Conservation (phyloP, 2,797 vertebrate species). For the Galaxias olidus region DNA sequence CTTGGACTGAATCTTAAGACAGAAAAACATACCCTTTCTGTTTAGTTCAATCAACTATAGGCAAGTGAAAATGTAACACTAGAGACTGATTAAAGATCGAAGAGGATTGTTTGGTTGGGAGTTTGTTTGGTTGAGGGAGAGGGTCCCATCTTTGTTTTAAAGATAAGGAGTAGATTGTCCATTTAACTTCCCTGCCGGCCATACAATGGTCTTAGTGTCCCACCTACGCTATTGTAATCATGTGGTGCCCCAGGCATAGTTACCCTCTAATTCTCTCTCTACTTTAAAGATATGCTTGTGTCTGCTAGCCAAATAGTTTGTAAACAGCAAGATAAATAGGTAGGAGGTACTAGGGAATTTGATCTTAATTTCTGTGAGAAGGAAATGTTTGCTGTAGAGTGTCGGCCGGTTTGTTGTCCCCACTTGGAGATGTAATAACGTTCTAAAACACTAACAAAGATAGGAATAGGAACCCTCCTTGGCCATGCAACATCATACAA, state of each 20-base stretch:
- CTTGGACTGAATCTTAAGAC: too few species aligned
- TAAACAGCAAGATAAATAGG: too few species aligned
- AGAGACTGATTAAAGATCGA: slow-evolving; percentile 8
- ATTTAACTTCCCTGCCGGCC: neutral
- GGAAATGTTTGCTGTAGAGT: neutral
- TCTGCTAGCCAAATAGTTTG: too few species aligned
- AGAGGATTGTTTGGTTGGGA: neutral
- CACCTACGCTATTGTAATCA: neutral
- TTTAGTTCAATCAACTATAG: neutral
- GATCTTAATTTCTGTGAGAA: too few species aligned
- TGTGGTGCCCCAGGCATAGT: neutral
- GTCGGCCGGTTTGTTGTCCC: neutral
- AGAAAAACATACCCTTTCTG: neutral
- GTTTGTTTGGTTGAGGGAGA: neutral
- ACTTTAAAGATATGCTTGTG: too few species aligned
- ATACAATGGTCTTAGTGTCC: slow-evolving; percentile 1
- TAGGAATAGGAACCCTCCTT: neutral
- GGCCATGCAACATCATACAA: neutral
- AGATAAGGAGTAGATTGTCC: slow-evolving; percentile 16
- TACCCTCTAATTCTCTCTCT: neutral
- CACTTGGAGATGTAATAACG: neutral
- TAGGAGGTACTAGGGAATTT: too few species aligned
- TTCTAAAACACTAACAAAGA: neutral
- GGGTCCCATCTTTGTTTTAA: neutral
- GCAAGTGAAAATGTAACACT: neutral